These are phyloP conservation scores for Apeira syringaria DNA, from an alignment of 2,888 invertebrate species.

Conservation along the genomic window DNA sequence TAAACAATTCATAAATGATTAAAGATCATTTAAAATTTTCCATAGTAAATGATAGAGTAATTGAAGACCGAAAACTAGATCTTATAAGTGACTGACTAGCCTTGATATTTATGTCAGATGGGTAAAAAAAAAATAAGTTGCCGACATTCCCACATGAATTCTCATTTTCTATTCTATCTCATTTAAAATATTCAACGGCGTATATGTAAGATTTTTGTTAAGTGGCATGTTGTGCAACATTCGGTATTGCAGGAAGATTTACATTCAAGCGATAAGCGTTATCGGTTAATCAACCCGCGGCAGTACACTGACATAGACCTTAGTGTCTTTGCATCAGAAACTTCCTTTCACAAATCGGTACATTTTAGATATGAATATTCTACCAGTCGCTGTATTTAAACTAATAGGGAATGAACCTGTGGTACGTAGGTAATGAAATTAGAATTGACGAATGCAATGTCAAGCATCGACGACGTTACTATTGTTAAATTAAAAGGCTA, in stretches of 20 bases:
- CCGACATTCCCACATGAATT: slow-evolving; percentile 16
- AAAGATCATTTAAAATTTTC: no score
- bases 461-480: no score
- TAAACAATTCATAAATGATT: not conserved
- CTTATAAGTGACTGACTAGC: not conserved
- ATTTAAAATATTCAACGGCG: no score
- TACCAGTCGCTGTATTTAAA: no score
- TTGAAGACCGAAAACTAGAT: not conserved
- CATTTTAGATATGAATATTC: no score
- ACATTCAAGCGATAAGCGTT: slow-evolving; percentile 51
- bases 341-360: no score
- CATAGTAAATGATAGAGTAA: not conserved
- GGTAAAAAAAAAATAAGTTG: not conserved
- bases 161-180: no score
- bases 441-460: no score
- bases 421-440: no score
- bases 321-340: slow-evolving; percentile 24
- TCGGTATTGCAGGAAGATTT: slow-evolving; percentile 50
- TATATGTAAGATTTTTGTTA: slow-evolving; percentile 11
- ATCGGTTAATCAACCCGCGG: slow-evolving; percentile 69
- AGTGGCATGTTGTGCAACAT: slow-evolving; percentile 42
- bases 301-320: slow-evolving; percentile 63
- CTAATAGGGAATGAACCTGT: no score
- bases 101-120: slow-evolving; percentile 18
- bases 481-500: no score